A percentile compares a stretch with the other conserved stretches of the same genome.
Evolutionary conservation across 1,140 invertebrate species (phyloP).

Genomic region (Papilio xuthus): DNA sequence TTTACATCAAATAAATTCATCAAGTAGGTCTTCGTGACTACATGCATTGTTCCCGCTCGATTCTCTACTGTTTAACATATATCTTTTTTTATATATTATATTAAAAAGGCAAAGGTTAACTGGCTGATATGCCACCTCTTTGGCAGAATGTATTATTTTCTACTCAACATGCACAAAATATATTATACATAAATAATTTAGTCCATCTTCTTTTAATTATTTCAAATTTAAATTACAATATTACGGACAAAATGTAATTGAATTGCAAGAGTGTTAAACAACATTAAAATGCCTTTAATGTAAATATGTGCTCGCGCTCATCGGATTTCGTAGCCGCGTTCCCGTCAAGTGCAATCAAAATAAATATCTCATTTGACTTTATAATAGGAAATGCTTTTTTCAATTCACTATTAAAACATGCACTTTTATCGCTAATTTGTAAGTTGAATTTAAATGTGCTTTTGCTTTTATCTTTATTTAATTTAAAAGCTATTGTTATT

Average conservation of each 20-base stretch:
- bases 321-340: constrained; percentile 57
- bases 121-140: too few relatives aligned
- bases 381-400: constrained; percentile 62
- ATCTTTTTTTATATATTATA: too few relatives aligned
- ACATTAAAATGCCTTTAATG: constrained; percentile 55
- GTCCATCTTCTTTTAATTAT: neutral
- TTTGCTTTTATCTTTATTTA: neutral
- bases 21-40: too few relatives aligned
- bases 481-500: neutral
- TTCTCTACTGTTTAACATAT: too few relatives aligned
- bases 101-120: too few relatives aligned
- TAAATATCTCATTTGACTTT: constrained; percentile 70
- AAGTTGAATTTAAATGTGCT: neutral
- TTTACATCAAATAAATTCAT: too few relatives aligned
- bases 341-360: constrained; percentile 63
- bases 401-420: constrained; percentile 41
- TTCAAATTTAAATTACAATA: constrained; percentile 15
- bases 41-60: too few relatives aligned
- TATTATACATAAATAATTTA: neutral
- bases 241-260: constrained; percentile 28
- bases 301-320: constrained; percentile 53
- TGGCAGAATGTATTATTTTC: too few relatives aligned
- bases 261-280: constrained; percentile 42
- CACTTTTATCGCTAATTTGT: constrained; percentile 13
- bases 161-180: too few relatives aligned